Percentiles rank a stretch among this genome's conserved stretches.
Evolutionary conservation across 2,113 vertebrate species (phyloP).

Genomic region (Stegastes partitus): DNA sequence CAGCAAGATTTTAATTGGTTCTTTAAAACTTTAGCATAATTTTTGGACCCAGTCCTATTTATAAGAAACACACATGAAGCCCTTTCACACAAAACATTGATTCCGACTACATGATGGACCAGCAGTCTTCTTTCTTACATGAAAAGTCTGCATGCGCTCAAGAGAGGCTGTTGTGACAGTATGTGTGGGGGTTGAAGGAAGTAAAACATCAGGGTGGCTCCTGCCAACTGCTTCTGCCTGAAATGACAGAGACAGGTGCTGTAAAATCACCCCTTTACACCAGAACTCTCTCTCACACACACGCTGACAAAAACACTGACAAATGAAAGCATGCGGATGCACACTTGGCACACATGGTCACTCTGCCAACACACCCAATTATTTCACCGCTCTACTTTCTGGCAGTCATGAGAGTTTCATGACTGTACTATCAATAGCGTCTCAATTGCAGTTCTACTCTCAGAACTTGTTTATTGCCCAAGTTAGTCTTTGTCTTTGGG

Average conservation of each 20-base stretch:
- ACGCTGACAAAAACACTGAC: conserved; percentile 32
- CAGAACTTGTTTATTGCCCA: background rate
- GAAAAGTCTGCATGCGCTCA: background rate
- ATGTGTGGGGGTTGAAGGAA: conserved; percentile 32
- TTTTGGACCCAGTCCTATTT: background rate
- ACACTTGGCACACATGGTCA: conserved; percentile 42
- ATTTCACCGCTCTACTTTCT: conserved; percentile 49
- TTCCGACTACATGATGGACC: background rate
- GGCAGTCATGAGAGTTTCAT: conserved; percentile 9
- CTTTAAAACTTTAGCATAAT: conserved; percentile 3
- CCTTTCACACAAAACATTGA: conserved; percentile 2
- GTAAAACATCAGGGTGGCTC: conserved; percentile 61
- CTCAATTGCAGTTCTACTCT: background rate
- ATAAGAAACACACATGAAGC: background rate
- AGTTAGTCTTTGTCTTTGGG: background rate
- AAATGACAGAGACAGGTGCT: conserved; percentile 81
- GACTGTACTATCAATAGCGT: conserved; percentile 14
- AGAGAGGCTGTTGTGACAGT: conserved; percentile 35
- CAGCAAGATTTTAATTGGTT: background rate
- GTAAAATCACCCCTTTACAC: conserved; percentile 58
- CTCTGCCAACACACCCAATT: conserved; percentile 37
- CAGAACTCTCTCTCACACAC: conserved; percentile 38
- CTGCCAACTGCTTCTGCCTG: conserved; percentile 73
- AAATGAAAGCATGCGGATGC: conserved; percentile 53
- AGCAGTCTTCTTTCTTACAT: background rate